phyloP scores from a whole-genome alignment of 2,888 invertebrate genomes.

The Carabus problematicus region DNA sequence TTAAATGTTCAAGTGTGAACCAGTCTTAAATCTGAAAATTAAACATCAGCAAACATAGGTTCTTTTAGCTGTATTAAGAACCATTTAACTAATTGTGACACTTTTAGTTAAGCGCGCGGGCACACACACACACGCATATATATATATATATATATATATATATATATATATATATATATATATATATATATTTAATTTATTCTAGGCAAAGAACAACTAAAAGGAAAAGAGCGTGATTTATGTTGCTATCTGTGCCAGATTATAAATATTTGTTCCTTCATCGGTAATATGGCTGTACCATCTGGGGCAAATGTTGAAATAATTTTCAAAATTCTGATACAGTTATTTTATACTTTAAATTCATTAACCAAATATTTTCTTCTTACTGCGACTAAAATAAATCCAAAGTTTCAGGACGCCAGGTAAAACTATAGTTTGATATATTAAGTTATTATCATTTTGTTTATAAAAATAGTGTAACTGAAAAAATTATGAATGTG shows the following conservation, averaged over 20 bases:
- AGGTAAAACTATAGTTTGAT: too few species aligned
- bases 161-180: neutral
- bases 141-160: slow-evolving; percentile 9
- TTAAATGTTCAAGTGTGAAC: too few species aligned
- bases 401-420: slow-evolving; percentile 60
- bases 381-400: slow-evolving; percentile 59
- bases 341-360: slow-evolving; percentile 63
- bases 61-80: slow-evolving; percentile 56
- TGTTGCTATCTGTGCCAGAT: slow-evolving; percentile 67
- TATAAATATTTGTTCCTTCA: slow-evolving; percentile 61
- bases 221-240: slow-evolving; percentile 64
- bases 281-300: slow-evolving; percentile 63
- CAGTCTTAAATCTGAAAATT: neutral
- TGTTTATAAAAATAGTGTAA: too few species aligned
- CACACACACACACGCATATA: slow-evolving; percentile 45
- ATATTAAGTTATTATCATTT: too few species aligned
- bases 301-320: slow-evolving; percentile 64
- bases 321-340: slow-evolving; percentile 64
- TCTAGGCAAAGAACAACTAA: slow-evolving; percentile 59
- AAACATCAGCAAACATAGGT: slow-evolving; percentile 55
- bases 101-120: slow-evolving; percentile 34
- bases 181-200: slow-evolving; percentile 31
- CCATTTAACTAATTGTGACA: slow-evolving; percentile 59
- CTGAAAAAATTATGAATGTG: too few species aligned
- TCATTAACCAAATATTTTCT: slow-evolving; percentile 68